phyloP scores from a whole-genome alignment of 2,113 vertebrate genomes.

The Etheostoma spectabile region DNA sequence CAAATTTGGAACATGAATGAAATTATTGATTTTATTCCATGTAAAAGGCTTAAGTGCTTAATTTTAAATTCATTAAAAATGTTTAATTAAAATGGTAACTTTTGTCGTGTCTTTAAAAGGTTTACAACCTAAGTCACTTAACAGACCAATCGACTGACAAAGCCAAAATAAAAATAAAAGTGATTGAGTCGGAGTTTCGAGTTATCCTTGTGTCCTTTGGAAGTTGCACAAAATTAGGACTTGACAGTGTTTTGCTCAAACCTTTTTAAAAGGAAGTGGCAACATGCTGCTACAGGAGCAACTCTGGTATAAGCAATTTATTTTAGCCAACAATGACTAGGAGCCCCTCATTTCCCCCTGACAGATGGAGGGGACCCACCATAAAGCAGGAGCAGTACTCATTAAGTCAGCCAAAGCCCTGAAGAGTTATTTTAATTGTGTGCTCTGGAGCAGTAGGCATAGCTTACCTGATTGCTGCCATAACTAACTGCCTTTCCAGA shows the following conservation, averaged over 20 bases:
- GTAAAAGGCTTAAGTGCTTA: too few relatives aligned
- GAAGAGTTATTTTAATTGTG: slow-evolving; percentile 76
- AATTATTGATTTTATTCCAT: too few relatives aligned
- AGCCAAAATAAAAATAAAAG: too few relatives aligned
- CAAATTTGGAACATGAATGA: too few relatives aligned
- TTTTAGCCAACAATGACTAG: slow-evolving; percentile 71
- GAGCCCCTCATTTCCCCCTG: slow-evolving; percentile 71
- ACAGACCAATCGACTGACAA: too few relatives aligned
- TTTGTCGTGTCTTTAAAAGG: too few relatives aligned
- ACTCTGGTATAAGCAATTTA: slow-evolving; percentile 50
- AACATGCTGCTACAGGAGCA: slow-evolving; percentile 46
- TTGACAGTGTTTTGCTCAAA: slow-evolving; percentile 6
- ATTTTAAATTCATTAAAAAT: too few relatives aligned
- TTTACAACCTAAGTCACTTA: too few relatives aligned
- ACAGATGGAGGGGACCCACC: slow-evolving; percentile 77
- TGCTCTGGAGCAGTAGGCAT: slow-evolving; percentile 60
- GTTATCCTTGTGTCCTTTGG: too few relatives aligned
- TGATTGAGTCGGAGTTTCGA: too few relatives aligned
- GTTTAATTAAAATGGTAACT: too few relatives aligned
- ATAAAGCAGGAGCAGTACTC: slow-evolving; percentile 75
- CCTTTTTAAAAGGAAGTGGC: slow-evolving; percentile 38
- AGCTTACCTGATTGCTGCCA: slow-evolving; percentile 73
- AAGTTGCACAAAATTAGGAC: too few relatives aligned
- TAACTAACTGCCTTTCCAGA: slow-evolving; percentile 68
- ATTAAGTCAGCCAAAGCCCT: slow-evolving; percentile 77